Evolutionary conservation across 2,888 invertebrate genomes (phyloP).

Genomic region (Drosophila macrothrix): DNA sequence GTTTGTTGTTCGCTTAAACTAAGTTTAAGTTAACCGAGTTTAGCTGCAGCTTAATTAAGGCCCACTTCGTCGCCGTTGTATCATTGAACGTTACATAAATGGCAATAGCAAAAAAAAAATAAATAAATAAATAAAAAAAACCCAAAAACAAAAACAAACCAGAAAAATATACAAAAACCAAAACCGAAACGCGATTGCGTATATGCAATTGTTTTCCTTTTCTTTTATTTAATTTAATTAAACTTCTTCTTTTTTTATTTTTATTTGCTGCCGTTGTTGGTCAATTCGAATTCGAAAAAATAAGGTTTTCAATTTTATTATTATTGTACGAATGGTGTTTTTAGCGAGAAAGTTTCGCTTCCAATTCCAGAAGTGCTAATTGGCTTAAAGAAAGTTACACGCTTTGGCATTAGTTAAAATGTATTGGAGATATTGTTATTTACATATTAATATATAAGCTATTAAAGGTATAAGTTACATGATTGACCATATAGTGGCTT

Average conservation of each 20-base stretch:
- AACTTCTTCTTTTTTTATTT: background rate
- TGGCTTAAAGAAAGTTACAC: slow-evolving; percentile 19
- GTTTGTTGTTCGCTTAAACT: background rate
- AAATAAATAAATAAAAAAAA: too few species aligned
- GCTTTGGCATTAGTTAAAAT: background rate
- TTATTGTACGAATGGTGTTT: background rate
- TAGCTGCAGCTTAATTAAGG: slow-evolving; percentile 71
- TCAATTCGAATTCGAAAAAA: background rate
- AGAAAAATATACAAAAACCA: slow-evolving; percentile 6
- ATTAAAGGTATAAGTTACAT: background rate
- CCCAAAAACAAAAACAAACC: slow-evolving; percentile 1
- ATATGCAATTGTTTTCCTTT: slow-evolving; percentile 39
- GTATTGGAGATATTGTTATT: background rate
- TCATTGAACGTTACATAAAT: slow-evolving; percentile 56
- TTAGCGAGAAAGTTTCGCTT: slow-evolving; percentile 31
- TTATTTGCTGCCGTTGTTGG: slow-evolving; percentile 1
- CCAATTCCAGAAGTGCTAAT: slow-evolving; percentile 21
- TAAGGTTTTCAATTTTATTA: slow-evolving; percentile 26
- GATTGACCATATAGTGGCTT: background rate
- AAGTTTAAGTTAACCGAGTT: slow-evolving; percentile 41
- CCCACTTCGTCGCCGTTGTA: slow-evolving; percentile 45
- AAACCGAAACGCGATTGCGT: slow-evolving; percentile 33
- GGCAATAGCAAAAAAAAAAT: slow-evolving; percentile 38
- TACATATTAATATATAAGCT: background rate
- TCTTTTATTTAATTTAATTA: slow-evolving; percentile 1